phyloP scores from a whole-genome alignment of 2,888 invertebrate genomes.

The Diogma glabrata region DNA sequence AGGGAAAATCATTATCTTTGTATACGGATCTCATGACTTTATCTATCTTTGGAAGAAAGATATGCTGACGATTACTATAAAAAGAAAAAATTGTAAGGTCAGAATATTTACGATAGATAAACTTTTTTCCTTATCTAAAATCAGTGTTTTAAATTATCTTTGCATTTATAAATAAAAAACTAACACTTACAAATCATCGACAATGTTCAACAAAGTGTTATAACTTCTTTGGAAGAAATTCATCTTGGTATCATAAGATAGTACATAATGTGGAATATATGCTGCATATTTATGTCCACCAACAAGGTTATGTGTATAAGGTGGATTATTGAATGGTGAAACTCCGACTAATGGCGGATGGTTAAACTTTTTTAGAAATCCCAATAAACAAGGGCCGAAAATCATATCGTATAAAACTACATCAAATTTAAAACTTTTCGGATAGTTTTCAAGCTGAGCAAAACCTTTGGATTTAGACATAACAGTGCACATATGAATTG shows the following conservation, averaged over 20 bases:
- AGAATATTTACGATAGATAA: too few relatives aligned
- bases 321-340: slow-evolving; percentile 22
- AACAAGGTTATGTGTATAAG: slow-evolving; percentile 20
- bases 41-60: slow-evolving; percentile 20
- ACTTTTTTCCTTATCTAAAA: too few relatives aligned
- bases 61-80: slow-evolving; percentile 17
- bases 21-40: slow-evolving; percentile 19
- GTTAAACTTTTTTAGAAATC: slow-evolving; percentile 27
- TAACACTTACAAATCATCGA: too few relatives aligned
- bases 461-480: slow-evolving; percentile 7
- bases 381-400: slow-evolving; percentile 25
- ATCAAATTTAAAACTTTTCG: slow-evolving; percentile 26
- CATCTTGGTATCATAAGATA: slow-evolving; percentile 21
- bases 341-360: slow-evolving; percentile 28
- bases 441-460: slow-evolving; percentile 13
- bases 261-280: slow-evolving; percentile 21
- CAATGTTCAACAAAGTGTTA: too few relatives aligned
- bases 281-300: slow-evolving; percentile 25
- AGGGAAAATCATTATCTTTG: slow-evolving; percentile 17
- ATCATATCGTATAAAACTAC: slow-evolving; percentile 29
- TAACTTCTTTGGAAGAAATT: slow-evolving; percentile 23
- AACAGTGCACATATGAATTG: not conserved
- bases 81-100: too few relatives aligned
- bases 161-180: too few relatives aligned
- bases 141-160: too few relatives aligned